Base-by-base conservation (phyloP, 2,797 vertebrate genomes). In the Sandelia bainsii region DNA sequence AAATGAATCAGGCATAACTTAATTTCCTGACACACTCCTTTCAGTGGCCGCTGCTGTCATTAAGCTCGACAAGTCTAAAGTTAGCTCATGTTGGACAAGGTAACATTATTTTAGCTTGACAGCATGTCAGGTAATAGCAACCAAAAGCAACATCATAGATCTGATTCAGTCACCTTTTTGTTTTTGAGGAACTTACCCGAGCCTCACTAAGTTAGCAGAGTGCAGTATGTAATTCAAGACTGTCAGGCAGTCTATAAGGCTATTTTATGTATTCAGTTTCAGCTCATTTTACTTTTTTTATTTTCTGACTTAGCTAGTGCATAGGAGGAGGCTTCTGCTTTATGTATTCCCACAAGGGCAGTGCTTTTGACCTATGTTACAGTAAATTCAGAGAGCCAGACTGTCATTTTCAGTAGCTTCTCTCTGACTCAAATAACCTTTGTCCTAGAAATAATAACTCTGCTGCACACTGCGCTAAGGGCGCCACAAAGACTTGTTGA, bases 361-460 rank as follows among this genome's bases (percentile, higher is more conserved):
- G 20, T 40, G 32, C 57, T 60, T 69, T 61, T 68, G 52, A 73
- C 46, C 65, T 20, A 0, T 52, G 50, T 29, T 75, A 14, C 42
- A 59, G 39, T 42, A 56, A 64, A 62, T 54, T 69, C 50, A 56
- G 19, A 22, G 17, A 68, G 72, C 51, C 58, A 22, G 39, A 23
- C 58, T 39, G 62, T 56, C 66, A 61, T 77, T 86, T 75, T 62
- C 52, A 62, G 34, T 17, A 40, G 62, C 59, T 60, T 46, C 57
- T 68, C 23, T 19, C 53, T 20, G 64, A 71, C 56, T 78, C 46
- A n/a, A 60, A 70, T 40, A 81, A 71, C 75, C 79, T 71, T 82
- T 79, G 65, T 87, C 59, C 71, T 48, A 74, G 61, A 69, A 77
- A 86, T 84, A 84, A 84, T 75, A 61, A 77, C 81, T 79, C 72